Base-by-base conservation (phyloP, 1,140 invertebrate genomes). In the Ceratoteleas bidentatus region DNA sequence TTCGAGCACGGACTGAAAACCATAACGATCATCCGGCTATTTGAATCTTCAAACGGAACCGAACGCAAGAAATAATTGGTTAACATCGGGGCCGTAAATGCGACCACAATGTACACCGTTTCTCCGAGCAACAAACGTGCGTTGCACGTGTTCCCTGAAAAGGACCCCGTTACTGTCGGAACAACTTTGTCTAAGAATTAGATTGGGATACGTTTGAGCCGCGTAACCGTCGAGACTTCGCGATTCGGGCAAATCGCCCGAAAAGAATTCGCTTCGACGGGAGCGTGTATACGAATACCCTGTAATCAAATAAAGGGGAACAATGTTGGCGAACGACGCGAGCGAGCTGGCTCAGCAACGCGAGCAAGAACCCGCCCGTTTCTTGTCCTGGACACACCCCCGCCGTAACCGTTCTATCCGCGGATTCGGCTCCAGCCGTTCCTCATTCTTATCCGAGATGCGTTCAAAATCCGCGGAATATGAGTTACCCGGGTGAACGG, bases 381-480 rank as follows among this genome's bases (percentile, higher is more conserved):
- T 89, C 90, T 91, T 91, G 90, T 91, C 87, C 84, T 85, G 88
- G 90, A 91, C 90, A 91, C 90, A 91, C 90, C 90, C 90, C 88
- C 85, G 83, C 90, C 90, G 90, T 92, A 92, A 91, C 87, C 87
- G 85, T 88, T 89, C 87, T 84, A 80, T 85, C 81, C 87, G 85
- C 87, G 84, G 83, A 85, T 87, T 70, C 84, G 53, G 6, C 62
- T 77, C 52, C 52, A 70, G 24, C 56, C 56, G 64, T 82, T 74
- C 64, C 47, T 81, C 74, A 82, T 73, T 69, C 56, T 73, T 68
- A 52, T 64, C 65, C 64, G 73, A 79, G 69, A 81, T 78, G 72
- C 24, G 57, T 57, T 60, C 43, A 83, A 75, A 53, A 58, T 69
- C 60, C 66, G 36, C 60, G 38, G 49, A 75, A 78, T 83, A 83